Conservation (phyloP, 2,113 vertebrate species). For the Opisthocomus hoazin region DNA sequence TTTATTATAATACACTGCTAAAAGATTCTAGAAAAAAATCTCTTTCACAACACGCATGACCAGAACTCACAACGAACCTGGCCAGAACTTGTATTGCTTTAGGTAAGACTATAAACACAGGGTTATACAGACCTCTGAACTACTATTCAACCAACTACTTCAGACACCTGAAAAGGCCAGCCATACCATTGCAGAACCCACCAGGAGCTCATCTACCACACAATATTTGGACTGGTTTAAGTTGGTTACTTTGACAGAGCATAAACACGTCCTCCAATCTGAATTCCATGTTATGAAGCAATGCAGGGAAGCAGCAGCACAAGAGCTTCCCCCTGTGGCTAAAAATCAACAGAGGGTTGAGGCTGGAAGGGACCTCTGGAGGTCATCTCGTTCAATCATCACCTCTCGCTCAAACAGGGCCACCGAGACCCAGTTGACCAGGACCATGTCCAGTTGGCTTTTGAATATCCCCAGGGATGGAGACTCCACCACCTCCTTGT, state of each 20-base stretch:
- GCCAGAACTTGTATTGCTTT: background rate
- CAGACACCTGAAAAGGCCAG: background rate
- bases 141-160: background rate
- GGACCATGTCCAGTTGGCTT: fast-evolving
- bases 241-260: background rate
- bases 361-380: background rate
- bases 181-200: background rate
- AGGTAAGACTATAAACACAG: background rate
- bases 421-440: background rate
- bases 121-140: background rate
- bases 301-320: background rate
- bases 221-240: background rate
- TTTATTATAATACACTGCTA: background rate
- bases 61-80: background rate
- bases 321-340: background rate
- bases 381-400: background rate
- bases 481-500: background rate
- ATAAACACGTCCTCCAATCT: background rate
- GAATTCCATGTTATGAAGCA: background rate
- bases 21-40: background rate
- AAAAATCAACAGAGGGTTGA: background rate
- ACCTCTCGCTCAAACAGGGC: background rate
- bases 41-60: background rate
- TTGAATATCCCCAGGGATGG: background rate
- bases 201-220: background rate